A percentile compares a stretch with the other conserved stretches of the same genome.
Evolutionary conservation across 1,140 invertebrate species (phyloP).

Genomic region (roundworm (Caenorhabditis elegans)): WBcel235 BX284605.5:4885001-4885500

Average conservation of each 20-base stretch:
- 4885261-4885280: slow-evolving; percentile 9
- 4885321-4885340: too few relatives aligned
- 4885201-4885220: neutral
- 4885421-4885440: too few relatives aligned
- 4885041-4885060: neutral
- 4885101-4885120: neutral
- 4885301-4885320: too few relatives aligned
- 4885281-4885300: too few relatives aligned
- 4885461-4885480: too few relatives aligned
- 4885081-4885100: neutral
- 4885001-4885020: neutral
- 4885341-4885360: too few relatives aligned
- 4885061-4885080: neutral
- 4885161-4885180: neutral
- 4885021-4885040: neutral
- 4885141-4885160: neutral
- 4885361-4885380: too few relatives aligned
- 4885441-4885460: too few relatives aligned
- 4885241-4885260: neutral
- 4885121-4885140: neutral
- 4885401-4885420: too few relatives aligned
- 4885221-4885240: neutral
- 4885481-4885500: too few relatives aligned
- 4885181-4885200: neutral
- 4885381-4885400: too few relatives aligned